These are phyloP conservation scores for Galerucella calmariensis DNA, from an alignment of 2,888 invertebrate species.

Conservation along the genomic window DNA sequence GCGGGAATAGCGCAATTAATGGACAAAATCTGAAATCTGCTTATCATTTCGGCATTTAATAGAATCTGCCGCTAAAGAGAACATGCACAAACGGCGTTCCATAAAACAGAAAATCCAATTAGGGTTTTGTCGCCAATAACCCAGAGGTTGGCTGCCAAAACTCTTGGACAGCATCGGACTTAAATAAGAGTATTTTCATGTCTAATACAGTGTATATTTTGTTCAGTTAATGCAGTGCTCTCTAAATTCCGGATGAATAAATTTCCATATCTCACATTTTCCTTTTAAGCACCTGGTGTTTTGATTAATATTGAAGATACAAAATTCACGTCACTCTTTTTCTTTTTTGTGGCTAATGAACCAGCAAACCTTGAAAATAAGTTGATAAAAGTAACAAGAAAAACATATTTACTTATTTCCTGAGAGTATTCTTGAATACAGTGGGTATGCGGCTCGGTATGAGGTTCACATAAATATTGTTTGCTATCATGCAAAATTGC, in stretches of 20 bases:
- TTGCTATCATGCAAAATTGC: constrained; percentile 1
- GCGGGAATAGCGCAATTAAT: constrained; percentile 42
- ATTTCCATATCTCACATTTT: too few species aligned
- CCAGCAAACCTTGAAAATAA: neutral
- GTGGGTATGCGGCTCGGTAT: neutral
- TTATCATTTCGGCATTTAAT: constrained; percentile 46
- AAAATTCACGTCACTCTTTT: too few species aligned
- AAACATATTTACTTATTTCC: neutral
- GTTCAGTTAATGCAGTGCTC: too few species aligned
- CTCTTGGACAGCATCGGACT: constrained; percentile 19
- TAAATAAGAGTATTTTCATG: neutral
- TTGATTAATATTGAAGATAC: too few species aligned
- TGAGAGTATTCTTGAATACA: neutral
- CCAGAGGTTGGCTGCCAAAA: constrained; percentile 39
- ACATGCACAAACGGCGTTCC: constrained; percentile 47
- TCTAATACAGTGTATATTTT: too few species aligned
- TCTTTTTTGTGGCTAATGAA: neutral
- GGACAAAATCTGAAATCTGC: constrained; percentile 45
- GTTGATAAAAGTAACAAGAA: neutral
- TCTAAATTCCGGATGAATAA: too few species aligned
- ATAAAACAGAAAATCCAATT: constrained; percentile 57
- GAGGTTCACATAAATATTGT: neutral
- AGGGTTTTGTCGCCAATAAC: constrained; percentile 55
- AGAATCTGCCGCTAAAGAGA: constrained; percentile 39
- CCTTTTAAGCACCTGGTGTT: too few species aligned